A percentile compares a stretch with the other conserved stretches of the same genome.
Conservation (phyloP, 2,797 vertebrate genomes). For the Nasua narica region DNA sequence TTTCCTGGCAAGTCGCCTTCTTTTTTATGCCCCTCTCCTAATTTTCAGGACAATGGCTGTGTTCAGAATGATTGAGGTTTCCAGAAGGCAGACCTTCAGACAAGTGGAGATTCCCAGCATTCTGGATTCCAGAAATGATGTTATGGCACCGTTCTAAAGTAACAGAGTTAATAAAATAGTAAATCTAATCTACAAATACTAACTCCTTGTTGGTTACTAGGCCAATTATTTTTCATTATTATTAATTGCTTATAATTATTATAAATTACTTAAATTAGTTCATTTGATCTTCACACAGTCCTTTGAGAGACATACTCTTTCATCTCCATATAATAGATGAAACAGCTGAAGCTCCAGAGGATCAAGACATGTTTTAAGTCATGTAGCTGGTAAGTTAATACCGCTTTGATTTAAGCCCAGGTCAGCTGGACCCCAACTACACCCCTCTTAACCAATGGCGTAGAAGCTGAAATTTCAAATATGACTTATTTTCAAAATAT, state of each 20-base stretch:
- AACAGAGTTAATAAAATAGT: not conserved
- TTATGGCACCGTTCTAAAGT: not conserved
- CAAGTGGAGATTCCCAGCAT: not conserved
- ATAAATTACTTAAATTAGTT: conserved; percentile 2
- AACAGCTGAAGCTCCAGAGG: not conserved
- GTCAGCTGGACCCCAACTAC: not conserved
- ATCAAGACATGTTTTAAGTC: not conserved
- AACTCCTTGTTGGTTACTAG: not conserved
- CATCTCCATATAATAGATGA: not conserved
- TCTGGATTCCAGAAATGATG: not conserved
- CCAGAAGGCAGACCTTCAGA: not conserved
- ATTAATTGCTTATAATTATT: conserved; percentile 15
- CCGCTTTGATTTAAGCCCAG: conserved; percentile 7
- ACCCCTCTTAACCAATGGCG: not conserved
- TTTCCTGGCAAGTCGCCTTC: not conserved
- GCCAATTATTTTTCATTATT: conserved; percentile 8
- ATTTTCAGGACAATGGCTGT: not conserved
- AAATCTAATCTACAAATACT: not conserved
- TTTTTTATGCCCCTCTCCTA: not conserved
- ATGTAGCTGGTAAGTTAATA: not conserved
- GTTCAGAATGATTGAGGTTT: not conserved
- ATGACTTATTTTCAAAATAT: not conserved
- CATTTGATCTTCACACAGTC: not conserved
- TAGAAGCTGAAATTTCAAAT: not conserved
- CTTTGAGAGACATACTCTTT: not conserved